Base-by-base conservation (phyloP, 2,797 vertebrate species). In the Clamator glandarius region DNA sequence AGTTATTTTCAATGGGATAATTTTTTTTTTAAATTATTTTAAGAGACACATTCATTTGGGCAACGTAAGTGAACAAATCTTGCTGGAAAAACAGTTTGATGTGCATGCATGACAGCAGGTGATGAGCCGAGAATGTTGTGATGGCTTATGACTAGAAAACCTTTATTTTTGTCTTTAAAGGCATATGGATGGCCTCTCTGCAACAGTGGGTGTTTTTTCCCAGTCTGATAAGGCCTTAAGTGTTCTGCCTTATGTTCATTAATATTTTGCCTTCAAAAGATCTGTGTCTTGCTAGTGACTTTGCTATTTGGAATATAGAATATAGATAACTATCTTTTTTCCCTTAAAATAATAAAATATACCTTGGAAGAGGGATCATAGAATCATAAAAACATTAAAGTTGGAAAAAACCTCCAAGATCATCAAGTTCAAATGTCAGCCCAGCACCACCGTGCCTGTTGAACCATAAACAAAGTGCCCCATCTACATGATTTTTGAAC, bases 1-100 rank as follows among this genome's bases (percentile, higher is more conserved):
- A 97, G 96, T 95, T 96, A 93, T 96, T 97, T 98, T 96, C 95
- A 97, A 94, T 58, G 66, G 95, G 78, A 21, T 77, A 6, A 5
- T 77, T 91, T 92, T 89, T 90, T 87, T 31, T 9, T n/a, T 87
- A 91, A 50, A 89, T 88, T n/a, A 57, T 72, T 86, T 92, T 84
- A 92, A 87, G 67, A 77, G 85, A 94, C 61, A 79, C 50, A 70
- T 91, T 94, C 81, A 92, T 96, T 96, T 96, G 90, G 48, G 89
- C 76, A 89, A 52, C 39, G 31, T 6, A n/a, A 96, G 72, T 28
- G 83, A 25, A 8, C 55, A 95, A 68, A 64, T 94, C 64, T 92
- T 95, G 75, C 69, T 77, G 86, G 89, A 90, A 92, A 96, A 90
- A 88, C 84, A 91, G 51, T 83, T 86, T 81, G 74, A 77, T 85